Conservation (phyloP, 2,113 vertebrate genomes). For the crab-eating macaque (Macaca fascicularis) region DNA sequence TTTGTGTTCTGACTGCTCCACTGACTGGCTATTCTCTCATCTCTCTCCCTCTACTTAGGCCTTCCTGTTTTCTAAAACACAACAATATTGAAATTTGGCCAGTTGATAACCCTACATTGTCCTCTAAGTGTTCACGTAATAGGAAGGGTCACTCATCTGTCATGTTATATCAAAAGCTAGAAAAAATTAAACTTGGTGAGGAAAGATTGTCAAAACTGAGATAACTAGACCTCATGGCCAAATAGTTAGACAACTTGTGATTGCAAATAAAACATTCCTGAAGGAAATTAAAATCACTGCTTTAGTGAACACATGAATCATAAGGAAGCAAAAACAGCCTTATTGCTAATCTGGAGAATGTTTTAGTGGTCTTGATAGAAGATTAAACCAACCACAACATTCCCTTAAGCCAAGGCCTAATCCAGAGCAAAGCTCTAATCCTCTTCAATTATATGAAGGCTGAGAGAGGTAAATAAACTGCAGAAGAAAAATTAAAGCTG, state of each 20-base stretch:
- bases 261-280: neutral
- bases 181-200: neutral
- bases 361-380: neutral
- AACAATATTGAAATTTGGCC: neutral
- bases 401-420: neutral
- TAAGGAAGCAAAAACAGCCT: neutral
- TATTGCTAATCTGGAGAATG: neutral
- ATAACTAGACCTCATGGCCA: neutral
- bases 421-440: neutral
- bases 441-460: neutral
- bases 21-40: neutral
- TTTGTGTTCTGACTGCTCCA: neutral
- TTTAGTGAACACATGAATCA: neutral
- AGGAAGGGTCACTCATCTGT: neutral
- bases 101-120: neutral
- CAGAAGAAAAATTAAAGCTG: neutral
- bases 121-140: neutral
- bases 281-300: neutral
- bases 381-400: neutral
- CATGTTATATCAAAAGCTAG: neutral
- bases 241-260: neutral
- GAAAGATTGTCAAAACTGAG: neutral
- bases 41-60: neutral
- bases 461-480: neutral
- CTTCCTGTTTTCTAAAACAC: neutral